Base-by-base conservation (phyloP, 2,797 vertebrate genomes). In the Garrulus glandarius region DNA sequence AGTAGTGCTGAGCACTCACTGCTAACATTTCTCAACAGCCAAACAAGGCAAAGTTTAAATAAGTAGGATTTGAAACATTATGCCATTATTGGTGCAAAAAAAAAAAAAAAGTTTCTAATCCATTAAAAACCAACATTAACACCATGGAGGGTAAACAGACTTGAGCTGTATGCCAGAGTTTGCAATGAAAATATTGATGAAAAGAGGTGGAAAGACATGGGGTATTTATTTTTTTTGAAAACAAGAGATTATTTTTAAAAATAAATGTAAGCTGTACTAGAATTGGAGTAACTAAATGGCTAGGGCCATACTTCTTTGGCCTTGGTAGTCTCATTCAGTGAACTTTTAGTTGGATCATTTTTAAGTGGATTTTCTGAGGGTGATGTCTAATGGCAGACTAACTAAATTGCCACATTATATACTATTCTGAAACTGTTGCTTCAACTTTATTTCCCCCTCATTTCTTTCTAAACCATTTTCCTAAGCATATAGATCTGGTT, bases 1-100 rank as follows among this genome's bases (percentile, higher is more conserved):
- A 32, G 88, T 36, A 91, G 55, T 81, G 52, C 80, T 49, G 70
- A 74, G 59, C 59, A 27, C n/a, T 84, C 72, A 65, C 44, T 20
- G 15, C 74, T 82, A 79, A 87, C 7, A 2, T 81, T 87, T 78
- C 92, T 72, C 67, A 89, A 77, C 22, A 84, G 87, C 74, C 83
- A 94, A 94, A 95, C 30, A 75, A 94, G 89, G 67, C 55, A 49
- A 89, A 76, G 44, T 67, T 67, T 76, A 78, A 87, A 77, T 37
- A 89, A 92, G 56, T 47, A 63, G 55, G 63, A 79, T 76, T 50
- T 84, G 86, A 94, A 94, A 67, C 27, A 36, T 68, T 69, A 44
- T 63, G 52, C 36, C 4, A 3, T 92, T 93, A 46, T 36, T 75
- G 44, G 7, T 75, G 34, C 10, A 87, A 89, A 89, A 94, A 44